Conservation (phyloP, 2,113 vertebrate genomes). For the Mormyrus lacerda region DNA sequence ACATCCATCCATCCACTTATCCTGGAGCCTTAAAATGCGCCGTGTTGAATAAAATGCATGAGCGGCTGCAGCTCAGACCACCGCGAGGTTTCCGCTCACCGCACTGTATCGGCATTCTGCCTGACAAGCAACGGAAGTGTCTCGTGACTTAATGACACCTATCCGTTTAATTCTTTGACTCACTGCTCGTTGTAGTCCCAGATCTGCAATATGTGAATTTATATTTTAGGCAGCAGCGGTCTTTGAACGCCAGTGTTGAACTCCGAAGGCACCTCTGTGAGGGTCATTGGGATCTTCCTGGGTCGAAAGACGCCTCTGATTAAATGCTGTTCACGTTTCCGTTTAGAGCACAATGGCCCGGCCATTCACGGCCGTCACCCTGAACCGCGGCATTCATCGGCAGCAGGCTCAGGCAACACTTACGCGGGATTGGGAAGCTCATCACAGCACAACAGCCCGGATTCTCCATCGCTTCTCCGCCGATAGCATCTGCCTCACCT, state of each 20-base stretch:
- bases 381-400: neutral
- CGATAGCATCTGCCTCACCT: constrained; percentile 47
- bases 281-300: neutral
- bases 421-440: constrained; percentile 45
- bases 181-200: neutral
- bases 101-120: constrained; percentile 5
- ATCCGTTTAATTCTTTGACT: neutral
- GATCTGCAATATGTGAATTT: neutral
- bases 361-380: neutral
- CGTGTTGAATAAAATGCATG: neutral
- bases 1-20: neutral
- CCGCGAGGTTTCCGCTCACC: neutral
- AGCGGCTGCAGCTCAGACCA: neutral
- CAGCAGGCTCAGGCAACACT: constrained; percentile 48
- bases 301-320: neutral
- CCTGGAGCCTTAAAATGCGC: neutral
- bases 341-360: neutral
- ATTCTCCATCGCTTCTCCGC: constrained; percentile 52
- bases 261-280: neutral
- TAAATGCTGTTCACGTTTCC: neutral
- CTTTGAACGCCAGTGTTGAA: neutral
- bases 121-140: constrained; percentile 11
- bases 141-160: constrained; percentile 8
- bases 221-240: neutral
- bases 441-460: constrained; percentile 52